Evolutionary conservation across 2,797 vertebrate species (phyloP).

Genomic region (Enoplosus armatus): DNA sequence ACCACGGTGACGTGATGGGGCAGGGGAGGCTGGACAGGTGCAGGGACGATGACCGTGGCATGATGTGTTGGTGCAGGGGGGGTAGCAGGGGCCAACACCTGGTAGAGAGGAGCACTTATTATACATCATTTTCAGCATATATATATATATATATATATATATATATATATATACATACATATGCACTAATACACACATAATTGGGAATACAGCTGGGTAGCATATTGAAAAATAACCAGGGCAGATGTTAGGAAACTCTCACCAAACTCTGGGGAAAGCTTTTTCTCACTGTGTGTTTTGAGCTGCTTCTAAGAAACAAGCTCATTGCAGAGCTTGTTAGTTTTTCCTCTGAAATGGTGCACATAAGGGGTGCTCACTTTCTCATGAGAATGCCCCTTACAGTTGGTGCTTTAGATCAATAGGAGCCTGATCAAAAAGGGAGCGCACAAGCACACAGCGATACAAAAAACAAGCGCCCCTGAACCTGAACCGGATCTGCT

Average conservation of each 20-base stretch:
- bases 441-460: background rate
- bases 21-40: conserved; percentile 87
- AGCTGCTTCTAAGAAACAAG: background rate
- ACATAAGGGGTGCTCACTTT: background rate
- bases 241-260: conserved; percentile 18
- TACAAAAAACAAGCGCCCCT: background rate
- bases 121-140: background rate
- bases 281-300: background rate
- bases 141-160: too few relatives aligned
- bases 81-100: conserved; percentile 89
- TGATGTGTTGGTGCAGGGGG: conserved; percentile 96
- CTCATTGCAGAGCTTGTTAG: background rate
- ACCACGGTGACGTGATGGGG: conserved; percentile 97
- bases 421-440: background rate
- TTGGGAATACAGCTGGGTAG: background rate
- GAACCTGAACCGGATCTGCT: background rate
- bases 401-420: background rate
- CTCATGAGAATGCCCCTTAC: background rate
- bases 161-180: background rate
- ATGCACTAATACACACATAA: background rate
- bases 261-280: background rate
- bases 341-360: background rate
- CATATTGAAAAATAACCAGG: conserved; percentile 2
- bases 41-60: conserved; percentile 97
- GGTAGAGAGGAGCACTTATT: conserved; percentile 33